These are phyloP conservation scores for Tachypleus tridentatus DNA, from an alignment of 1,140 invertebrate genomes.

Conservation along the genomic window DNA sequence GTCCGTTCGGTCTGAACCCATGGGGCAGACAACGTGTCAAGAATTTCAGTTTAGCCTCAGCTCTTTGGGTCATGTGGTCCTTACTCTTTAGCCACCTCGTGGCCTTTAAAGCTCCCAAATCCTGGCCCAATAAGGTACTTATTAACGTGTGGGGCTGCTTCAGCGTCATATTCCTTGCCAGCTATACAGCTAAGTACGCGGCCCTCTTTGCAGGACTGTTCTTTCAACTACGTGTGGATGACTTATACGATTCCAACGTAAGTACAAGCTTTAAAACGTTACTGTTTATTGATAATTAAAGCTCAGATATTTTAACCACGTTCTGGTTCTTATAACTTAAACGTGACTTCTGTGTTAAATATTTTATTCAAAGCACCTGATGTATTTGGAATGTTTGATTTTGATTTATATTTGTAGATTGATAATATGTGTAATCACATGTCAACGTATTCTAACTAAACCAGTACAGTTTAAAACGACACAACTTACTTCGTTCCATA, in stretches of 20 bases:
- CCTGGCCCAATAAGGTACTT: constrained; percentile 80
- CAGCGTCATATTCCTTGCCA: constrained; percentile 85
- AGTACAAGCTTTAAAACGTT: constrained; percentile 16
- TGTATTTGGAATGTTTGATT: too few relatives aligned
- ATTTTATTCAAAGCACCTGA: too few relatives aligned
- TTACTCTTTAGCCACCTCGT: constrained; percentile 82
- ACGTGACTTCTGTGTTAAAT: too few relatives aligned
- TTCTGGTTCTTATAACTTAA: too few relatives aligned
- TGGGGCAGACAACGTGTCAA: constrained; percentile 84
- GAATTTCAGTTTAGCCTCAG: constrained; percentile 69
- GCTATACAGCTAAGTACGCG: constrained; percentile 87
- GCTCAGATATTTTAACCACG: too few relatives aligned
- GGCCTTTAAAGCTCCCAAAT: constrained; percentile 88
- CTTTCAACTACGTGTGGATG: constrained; percentile 61
- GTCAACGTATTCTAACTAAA: too few relatives aligned
- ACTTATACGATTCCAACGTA: constrained; percentile 43
- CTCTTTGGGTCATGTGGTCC: constrained; percentile 88
- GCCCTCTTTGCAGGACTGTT: constrained; percentile 86
- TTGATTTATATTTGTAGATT: too few relatives aligned
- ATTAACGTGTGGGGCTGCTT: constrained; percentile 92
- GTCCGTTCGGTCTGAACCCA: constrained; percentile 85
- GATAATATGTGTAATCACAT: too few relatives aligned
- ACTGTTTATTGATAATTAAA: too few relatives aligned
- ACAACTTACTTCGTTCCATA: too few relatives aligned
- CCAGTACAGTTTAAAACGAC: too few relatives aligned